A percentile compares a stretch with the other conserved stretches of the same genome.
Evolutionary conservation across 2,888 invertebrate species (phyloP).

Genomic region (Pterostichus madidus): DNA sequence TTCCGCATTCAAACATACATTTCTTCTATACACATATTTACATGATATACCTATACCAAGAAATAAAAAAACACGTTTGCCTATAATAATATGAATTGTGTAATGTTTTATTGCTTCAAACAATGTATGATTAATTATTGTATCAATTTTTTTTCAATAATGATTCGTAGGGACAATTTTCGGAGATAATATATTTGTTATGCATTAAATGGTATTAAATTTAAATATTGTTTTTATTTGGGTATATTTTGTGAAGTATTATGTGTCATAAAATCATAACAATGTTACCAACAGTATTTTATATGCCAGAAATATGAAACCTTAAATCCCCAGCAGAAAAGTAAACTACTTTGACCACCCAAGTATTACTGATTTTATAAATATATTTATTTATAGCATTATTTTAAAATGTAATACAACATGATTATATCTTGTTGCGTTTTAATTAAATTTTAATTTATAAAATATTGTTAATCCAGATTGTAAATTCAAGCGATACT

Average conservation of each 20-base stretch:
- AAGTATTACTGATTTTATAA: no score
- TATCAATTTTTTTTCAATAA: constrained; percentile 59
- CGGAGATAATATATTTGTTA: constrained; percentile 52
- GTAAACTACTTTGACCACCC: no score
- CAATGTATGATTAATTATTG: constrained; percentile 60
- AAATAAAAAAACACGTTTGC: constrained; percentile 52
- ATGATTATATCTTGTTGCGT: no score
- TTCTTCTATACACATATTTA: constrained; percentile 57
- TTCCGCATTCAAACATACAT: constrained; percentile 43
- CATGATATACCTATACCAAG: constrained; percentile 41
- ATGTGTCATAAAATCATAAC: not conserved
- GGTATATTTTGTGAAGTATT: not conserved
- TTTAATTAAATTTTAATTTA: no score
- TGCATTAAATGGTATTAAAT: constrained; percentile 54
- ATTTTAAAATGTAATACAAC: no score
- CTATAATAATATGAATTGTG: constrained; percentile 49
- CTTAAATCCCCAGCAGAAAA: no score
- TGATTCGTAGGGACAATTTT: constrained; percentile 46
- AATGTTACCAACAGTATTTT: no score
- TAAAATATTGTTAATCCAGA: no score
- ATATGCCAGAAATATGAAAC: no score
- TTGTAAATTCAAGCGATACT: no score
- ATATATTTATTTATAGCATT: no score
- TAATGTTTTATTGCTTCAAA: constrained; percentile 62
- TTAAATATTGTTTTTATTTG: constrained; percentile 40